phyloP scores from a whole-genome alignment of 1,140 invertebrate genomes.

The Papilio machaon region DNA sequence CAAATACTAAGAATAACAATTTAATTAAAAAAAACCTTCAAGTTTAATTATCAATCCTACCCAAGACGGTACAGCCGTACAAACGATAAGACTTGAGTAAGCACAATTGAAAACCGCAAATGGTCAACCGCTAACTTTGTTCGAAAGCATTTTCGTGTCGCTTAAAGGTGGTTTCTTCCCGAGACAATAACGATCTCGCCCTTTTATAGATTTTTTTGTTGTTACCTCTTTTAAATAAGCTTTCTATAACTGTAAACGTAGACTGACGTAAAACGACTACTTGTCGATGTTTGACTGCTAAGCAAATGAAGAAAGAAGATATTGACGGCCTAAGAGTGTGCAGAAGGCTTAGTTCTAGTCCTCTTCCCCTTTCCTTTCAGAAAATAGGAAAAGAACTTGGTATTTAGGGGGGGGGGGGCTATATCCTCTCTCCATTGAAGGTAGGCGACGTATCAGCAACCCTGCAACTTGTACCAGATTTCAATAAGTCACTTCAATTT shows the following conservation, averaged over 20 bases:
- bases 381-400: neutral
- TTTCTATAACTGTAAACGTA: neutral
- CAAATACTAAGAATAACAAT: too few relatives aligned
- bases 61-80: neutral
- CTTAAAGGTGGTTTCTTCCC: slow-evolving; percentile 25
- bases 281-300: too few relatives aligned
- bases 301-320: too few relatives aligned
- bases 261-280: neutral
- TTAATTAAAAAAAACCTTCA: neutral
- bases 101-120: slow-evolving; percentile 26
- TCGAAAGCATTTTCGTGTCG: slow-evolving; percentile 26
- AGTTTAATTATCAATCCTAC: neutral
- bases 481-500: too few relatives aligned
- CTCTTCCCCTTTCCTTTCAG: neutral
- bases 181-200: neutral
- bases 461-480: too few relatives aligned
- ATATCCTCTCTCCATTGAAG: too few relatives aligned
- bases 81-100: neutral
- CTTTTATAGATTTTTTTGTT: neutral
- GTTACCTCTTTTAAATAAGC: neutral
- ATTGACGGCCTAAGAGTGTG: too few relatives aligned
- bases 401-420: too few relatives aligned
- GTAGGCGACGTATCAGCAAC: too few relatives aligned
- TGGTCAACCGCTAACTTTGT: slow-evolving; percentile 29
- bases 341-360: too few relatives aligned